Evolutionary conservation across 2,113 vertebrate species (phyloP), one percentile per base, ranked within the genome.

Genomic region (Barbus barbus): DNA sequence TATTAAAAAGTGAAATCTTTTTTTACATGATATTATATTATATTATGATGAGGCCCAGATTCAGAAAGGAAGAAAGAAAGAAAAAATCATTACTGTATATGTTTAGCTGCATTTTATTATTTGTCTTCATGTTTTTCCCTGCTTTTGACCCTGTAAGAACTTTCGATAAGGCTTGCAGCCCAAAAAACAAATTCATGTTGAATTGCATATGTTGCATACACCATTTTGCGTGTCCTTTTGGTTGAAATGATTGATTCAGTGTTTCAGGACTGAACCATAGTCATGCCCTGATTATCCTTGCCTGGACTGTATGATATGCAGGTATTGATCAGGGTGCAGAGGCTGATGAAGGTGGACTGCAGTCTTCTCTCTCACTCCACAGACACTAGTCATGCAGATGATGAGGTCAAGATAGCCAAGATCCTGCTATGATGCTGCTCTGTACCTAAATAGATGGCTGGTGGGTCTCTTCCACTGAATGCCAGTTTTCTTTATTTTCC

Each of bases 311-410:
- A 89, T 90, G 86, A 83, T 79, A 86, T 86, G 89, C 78, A 69
- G 75, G 60, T 84, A 90, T 90, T 86, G 91, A 92, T 89, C 71
- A 44, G 28, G 2, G 46, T 65, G 71, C 46, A 85, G 81, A 86
- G 85, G 84, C 86, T 88, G 81, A 48, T 33, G 20, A 56, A 56
- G 58, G 77, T 53, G 56, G 24, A 13, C 56, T 82, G 84, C 86
- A 51, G 18, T 69, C n/a, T 28, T 56, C 56, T 53, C 79, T 56
- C 12, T 60, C 65, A 76, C 81, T 20, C 51, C 69, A 12, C 28
- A 4, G 24, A 14, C 48, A 67, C 48, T 9, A 51, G 53, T 79
- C 76, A 41, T 60, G 18, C 22, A 36, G 60, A 69, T 63, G 61
- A 87, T 84, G 61, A 63, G 75, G 58, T 78, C n/a, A 67, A 41